Evolutionary conservation across 2,888 invertebrate species (phyloP), one percentile per base, ranked within the genome.

Genomic region (Stegana nigrithorax): DNA sequence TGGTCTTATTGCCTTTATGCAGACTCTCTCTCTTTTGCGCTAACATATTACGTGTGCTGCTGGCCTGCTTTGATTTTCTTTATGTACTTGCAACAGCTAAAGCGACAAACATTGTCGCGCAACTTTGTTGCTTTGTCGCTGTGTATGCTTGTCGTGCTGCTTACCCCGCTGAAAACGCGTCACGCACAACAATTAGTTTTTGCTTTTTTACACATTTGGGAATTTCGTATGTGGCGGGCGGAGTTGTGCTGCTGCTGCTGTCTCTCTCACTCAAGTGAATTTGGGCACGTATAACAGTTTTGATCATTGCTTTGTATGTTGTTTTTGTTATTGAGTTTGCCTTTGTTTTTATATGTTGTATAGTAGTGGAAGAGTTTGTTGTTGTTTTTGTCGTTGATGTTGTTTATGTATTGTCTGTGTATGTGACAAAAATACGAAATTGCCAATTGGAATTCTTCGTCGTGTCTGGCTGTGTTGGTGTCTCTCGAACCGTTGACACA

Each of bases 371-470:
- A 27, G 42, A 51, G 44, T 59, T 50, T 39, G 29, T 27, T 51
- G 4, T 14, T 50, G 50, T 65, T 68, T 51, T 67, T 59, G 70
- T 66, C 60, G 58, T 51, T 66, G 66, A 64, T 59, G 53, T 65
- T 55, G 64, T 59, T 67, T 64, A 56, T 75, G 73, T 66, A 66
- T 73, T 71, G 68, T 75, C 79, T 79, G 75, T 80, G 83, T 83
- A 84, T 84, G 83, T 83, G 83, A 83, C 84, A 73, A 75, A 84
- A 83, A 84, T 83, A 75, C 78, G 77, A 75, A 81, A 73, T 71
- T 70, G 71, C 72, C 81, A 79, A 82, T 78, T n/a, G 71, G 70
- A 69, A 67, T 72, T 55, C 51, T 65, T 64, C 57, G 51, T 62
- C 62, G 66, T 47, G 56, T 64, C 59, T 65, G 56, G 17, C 27